phyloP scores from a whole-genome alignment of 2,888 invertebrate species.

The Cerastoderma edule region DNA sequence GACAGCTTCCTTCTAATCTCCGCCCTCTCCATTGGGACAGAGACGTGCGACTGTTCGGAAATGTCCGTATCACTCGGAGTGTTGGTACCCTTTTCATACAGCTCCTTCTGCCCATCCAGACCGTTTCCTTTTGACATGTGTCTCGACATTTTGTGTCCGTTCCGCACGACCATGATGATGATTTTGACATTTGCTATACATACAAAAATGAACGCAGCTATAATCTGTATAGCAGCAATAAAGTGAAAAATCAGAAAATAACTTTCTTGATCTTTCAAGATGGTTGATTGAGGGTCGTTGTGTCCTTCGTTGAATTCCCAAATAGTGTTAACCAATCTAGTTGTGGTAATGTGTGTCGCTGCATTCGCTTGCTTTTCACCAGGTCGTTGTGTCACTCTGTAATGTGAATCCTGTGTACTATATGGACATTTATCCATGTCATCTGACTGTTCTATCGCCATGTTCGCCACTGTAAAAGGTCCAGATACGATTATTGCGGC shows the following conservation, averaged over 20 bases:
- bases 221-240: background rate
- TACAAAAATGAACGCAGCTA: background rate
- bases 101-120: too few species aligned
- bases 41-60: background rate
- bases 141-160: background rate
- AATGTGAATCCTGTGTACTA: too few species aligned
- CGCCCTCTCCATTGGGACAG: background rate
- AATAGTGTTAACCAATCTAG: too few species aligned
- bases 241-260: constrained; percentile 2
- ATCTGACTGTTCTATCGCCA: background rate
- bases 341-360: too few species aligned
- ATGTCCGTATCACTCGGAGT: background rate
- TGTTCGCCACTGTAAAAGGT: background rate
- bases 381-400: too few species aligned
- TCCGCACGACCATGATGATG: background rate
- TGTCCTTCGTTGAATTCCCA: background rate
- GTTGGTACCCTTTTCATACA: background rate
- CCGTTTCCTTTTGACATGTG: background rate
- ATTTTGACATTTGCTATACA: background rate
- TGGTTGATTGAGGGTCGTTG: background rate
- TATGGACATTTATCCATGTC: too few species aligned
- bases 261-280: background rate
- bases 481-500: background rate
- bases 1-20: constrained; percentile 1
- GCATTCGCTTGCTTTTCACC: too few species aligned